Base-by-base conservation (phyloP, 2,888 invertebrate genomes). In the Melipona bicolor region DNA sequence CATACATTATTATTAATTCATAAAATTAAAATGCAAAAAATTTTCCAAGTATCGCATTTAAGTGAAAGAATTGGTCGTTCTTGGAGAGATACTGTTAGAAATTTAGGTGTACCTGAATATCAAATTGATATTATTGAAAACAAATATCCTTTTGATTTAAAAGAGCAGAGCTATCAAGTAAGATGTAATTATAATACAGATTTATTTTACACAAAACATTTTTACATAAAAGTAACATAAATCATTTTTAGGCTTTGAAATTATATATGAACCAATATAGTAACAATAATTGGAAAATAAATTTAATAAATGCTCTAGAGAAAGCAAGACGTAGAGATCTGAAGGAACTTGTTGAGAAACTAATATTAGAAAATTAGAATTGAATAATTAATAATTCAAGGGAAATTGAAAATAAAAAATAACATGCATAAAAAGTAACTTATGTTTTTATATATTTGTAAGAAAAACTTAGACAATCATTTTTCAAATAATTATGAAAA, bases 81-180 rank as follows among this genome's bases (percentile, higher is more conserved):
- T 56, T 94, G 94, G 94, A 89, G 89, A 84, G 91, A 93, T 62
- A 89, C 94, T 2, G 91, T 91, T 4, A 90, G 94, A 88, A 81
- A 86, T 79, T 87, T 94, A 52, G 88, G 90, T 43, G 70, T 94
- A 43, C 89, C 79, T 50, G 94, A 94, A 84, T 81, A 69, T 61
- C 85, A 92, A 74, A 93, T 94, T 32, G 92, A 93, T 72, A 85
- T 84, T 32, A 90, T 93, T 67, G 89, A 93, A 77, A 80, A 50
- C 27, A 90, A 90, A 76, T 80, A 89, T 81, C 79, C 86, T 64
- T 81, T 77, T 43, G 77, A 89, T 67, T 81, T 88, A 5, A 90
- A 91, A 77, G 91, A 92, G 77, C 92, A 90, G 85, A 90, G 91
- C 69, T 87, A 85, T 6, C 76, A 91, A 84, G 92, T 92, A 85